A percentile compares a stretch with the other conserved stretches of the same genome.
Conservation (phyloP, 1,140 invertebrate genomes). For the Hirudo medicinalis region DNA sequence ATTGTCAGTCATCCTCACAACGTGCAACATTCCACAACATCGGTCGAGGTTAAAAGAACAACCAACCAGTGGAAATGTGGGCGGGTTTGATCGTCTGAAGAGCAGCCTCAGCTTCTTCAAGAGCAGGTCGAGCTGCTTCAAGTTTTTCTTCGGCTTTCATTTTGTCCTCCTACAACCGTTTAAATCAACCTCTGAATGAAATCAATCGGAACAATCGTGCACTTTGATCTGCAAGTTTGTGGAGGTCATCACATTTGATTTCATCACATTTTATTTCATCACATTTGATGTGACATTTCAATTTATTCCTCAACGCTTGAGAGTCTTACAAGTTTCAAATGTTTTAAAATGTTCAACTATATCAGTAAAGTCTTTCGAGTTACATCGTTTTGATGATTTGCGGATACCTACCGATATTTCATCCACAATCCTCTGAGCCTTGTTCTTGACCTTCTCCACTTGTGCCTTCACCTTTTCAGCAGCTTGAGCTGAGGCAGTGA, state of each 20-base stretch:
- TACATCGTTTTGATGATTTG: too few species aligned
- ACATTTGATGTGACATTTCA: too few species aligned
- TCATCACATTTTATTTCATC: too few species aligned
- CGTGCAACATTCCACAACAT: too few species aligned
- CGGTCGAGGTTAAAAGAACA: background rate
- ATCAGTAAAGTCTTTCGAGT: too few species aligned
- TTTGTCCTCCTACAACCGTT: conserved; percentile 55
- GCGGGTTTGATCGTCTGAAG: conserved; percentile 83
- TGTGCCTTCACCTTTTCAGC: conserved; percentile 89
- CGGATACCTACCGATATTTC: conserved; percentile 53
- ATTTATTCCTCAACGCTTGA: too few species aligned
- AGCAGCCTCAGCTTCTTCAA: conserved; percentile 84
- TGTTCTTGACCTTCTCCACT: conserved; percentile 85
- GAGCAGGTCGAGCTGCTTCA: conserved; percentile 75
- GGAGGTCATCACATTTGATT: too few species aligned
- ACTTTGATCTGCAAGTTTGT: too few species aligned
- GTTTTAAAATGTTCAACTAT: too few species aligned
- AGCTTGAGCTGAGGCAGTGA: conserved; percentile 78
- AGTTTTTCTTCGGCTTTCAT: conserved; percentile 74
- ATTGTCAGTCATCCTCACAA: too few species aligned
- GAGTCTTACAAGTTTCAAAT: too few species aligned
- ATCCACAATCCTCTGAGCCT: conserved; percentile 76
- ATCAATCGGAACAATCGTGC: too few species aligned
- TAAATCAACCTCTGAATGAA: background rate
- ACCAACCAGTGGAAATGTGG: conserved; percentile 54